Conservation (phyloP, 2,888 invertebrate species). For the Tridacna crocea region DNA sequence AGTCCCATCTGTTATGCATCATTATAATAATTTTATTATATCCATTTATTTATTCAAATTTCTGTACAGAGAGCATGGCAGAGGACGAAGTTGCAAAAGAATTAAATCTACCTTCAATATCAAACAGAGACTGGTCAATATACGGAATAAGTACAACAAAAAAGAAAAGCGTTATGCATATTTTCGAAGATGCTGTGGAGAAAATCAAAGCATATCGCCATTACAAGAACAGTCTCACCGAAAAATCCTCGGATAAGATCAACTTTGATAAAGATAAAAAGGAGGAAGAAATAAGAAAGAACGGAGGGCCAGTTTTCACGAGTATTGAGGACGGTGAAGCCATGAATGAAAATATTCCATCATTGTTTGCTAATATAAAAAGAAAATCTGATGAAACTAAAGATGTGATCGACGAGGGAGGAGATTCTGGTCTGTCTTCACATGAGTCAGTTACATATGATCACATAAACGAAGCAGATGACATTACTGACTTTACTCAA, state of each 20-base stretch:
- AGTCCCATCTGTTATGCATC: too few relatives aligned
- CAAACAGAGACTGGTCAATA: conserved; percentile 50
- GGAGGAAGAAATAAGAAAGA: conserved; percentile 8
- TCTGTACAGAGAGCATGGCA: conserved; percentile 39
- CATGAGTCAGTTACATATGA: conserved; percentile 14
- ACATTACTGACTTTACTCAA: neutral
- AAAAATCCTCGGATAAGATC: conserved; percentile 10
- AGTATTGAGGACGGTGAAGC: conserved; percentile 26
- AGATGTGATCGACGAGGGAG: neutral
- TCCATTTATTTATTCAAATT: too few relatives aligned
- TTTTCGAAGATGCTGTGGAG: conserved; percentile 49
- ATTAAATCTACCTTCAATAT: conserved; percentile 39
- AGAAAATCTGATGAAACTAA: conserved; percentile 2
- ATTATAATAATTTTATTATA: too few relatives aligned
- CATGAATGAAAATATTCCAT: conserved; percentile 30
- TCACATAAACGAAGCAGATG: neutral
- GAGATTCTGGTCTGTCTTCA: neutral
- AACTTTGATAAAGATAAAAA: neutral
- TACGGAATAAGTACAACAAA: conserved; percentile 33
- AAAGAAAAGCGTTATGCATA: conserved; percentile 33
- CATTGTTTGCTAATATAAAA: conserved; percentile 45
- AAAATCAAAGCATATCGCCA: conserved; percentile 51
- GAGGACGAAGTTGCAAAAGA: conserved; percentile 35
- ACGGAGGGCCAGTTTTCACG: conserved; percentile 23
- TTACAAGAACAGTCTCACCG: conserved; percentile 42